These are phyloP conservation scores for Malacoctenus gilli DNA, from an alignment of 2,797 vertebrate species.

Conservation along the genomic window DNA sequence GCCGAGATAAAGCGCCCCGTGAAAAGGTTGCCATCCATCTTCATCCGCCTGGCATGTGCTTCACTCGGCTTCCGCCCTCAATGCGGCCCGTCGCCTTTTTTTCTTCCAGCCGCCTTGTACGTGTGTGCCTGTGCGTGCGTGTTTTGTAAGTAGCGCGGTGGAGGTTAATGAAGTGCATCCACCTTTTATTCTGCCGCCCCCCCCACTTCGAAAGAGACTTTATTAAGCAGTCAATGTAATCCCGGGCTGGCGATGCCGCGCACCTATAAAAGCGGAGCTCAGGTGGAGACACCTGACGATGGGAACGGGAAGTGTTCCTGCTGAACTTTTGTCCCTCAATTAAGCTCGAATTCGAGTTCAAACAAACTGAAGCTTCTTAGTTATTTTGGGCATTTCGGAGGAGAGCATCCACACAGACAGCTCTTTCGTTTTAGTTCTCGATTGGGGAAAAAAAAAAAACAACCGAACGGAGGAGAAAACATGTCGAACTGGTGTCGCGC, in stretches of 20 bases:
- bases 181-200: conserved; percentile 70
- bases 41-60: conserved; percentile 76
- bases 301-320: too few relatives aligned
- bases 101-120: conserved; percentile 46
- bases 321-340: not conserved
- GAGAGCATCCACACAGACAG: not conserved
- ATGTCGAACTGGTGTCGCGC: too few relatives aligned
- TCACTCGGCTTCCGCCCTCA: conserved; percentile 69
- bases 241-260: conserved; percentile 17
- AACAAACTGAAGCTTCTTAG: not conserved
- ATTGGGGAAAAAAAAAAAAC: too few relatives aligned
- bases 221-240: conserved; percentile 54
- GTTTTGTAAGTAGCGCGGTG: conserved; percentile 45
- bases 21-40: conserved; percentile 83
- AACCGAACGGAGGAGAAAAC: too few relatives aligned
- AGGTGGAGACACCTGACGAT: conserved; percentile 27
- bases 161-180: conserved; percentile 81
- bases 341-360: not conserved
- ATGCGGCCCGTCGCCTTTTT: conserved; percentile 59
- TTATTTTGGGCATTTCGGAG: too few relatives aligned
- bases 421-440: not conserved
- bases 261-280: not conserved
- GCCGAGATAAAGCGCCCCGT: conserved; percentile 69
- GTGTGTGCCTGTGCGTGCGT: conserved; percentile 19
- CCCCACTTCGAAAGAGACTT: conserved; percentile 62